Conservation (phyloP, 2,797 vertebrate species). For the Tadarida brasiliensis region DNA sequence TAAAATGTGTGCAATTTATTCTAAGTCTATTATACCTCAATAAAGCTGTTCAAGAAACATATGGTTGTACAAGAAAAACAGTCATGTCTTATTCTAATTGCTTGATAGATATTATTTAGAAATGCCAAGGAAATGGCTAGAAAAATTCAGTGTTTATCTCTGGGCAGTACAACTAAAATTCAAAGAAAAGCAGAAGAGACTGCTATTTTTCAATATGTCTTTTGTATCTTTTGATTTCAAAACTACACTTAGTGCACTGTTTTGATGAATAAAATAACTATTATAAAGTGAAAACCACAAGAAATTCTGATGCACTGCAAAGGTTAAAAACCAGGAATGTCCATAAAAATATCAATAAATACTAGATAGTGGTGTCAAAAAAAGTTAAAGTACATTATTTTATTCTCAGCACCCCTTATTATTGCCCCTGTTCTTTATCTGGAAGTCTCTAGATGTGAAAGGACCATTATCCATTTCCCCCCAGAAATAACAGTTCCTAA, state of each 20-base stretch:
- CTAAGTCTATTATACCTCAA: not conserved
- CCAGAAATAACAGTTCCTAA: not conserved
- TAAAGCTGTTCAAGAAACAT: slow-evolving; percentile 21
- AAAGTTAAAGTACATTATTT: slow-evolving; percentile 9
- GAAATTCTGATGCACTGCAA: not conserved
- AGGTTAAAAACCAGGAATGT: not conserved
- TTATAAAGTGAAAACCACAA: not conserved
- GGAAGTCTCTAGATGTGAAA: not conserved
- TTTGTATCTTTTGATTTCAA: not conserved
- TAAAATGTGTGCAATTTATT: not conserved
- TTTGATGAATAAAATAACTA: not conserved
- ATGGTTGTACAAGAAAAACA: slow-evolving; percentile 4
- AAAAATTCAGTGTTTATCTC: not conserved
- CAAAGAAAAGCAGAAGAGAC: not conserved
- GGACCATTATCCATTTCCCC: not conserved
- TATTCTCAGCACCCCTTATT: not conserved
- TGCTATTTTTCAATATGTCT: not conserved
- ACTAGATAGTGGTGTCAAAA: not conserved
- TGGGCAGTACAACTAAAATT: not conserved
- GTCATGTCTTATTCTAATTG: not conserved
- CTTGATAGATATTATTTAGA: not conserved
- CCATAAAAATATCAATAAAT: not conserved
- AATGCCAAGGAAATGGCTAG: not conserved
- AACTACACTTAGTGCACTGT: not conserved
- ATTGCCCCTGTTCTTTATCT: not conserved